Evolutionary conservation across 2,888 invertebrate species (phyloP), one percentile per base, ranked within the genome.

Genomic region (Cephonodes hylas): DNA sequence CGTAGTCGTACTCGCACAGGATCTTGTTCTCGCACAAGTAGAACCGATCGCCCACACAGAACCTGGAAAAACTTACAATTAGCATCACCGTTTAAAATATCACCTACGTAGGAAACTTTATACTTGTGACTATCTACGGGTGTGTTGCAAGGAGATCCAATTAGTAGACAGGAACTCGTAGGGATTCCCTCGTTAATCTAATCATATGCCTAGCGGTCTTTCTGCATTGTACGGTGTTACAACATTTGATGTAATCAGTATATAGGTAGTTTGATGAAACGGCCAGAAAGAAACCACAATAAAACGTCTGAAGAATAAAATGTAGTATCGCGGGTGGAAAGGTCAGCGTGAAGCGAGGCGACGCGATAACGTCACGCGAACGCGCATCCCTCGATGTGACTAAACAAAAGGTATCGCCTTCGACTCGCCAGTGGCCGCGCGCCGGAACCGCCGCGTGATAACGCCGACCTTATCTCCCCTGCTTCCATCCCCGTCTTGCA

Each of bases 11-110:
- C 90, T 99, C 99, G 92, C 99, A 99, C 60, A 99, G 95, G 73
- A 99, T 99, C 93, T 98, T 98, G 93, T 99, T 99, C 91, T 99
- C 99, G 91, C 98, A 98, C 75, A 99, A 93, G 91, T 99, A 99
- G 91, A 98, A 99, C 69, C 98, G 95, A 88, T 99, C 99, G 34
- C 99, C 99, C 46, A 99, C 98, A 90, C 99, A 99, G 93, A 99
- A 99, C 93, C 99, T 99, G 94, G 22, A 0, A 23, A 58, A 38
- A 58, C 22, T 38, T n/a, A 38, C n/a, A 2, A 23, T 38, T 38
- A 58, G 22, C 18, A 57, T 18, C 4, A n/a, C n/a, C n/a, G n/a
- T n/a, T n/a, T n/a, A n/a, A n/a, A 38, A 38, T 8, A 18, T 15
- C 27, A 15, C 27, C 18, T 18, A 18, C n/a, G 18, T 8, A 27